Evolutionary conservation across 2,888 invertebrate genomes (phyloP), one percentile per base, ranked within the genome.

Genomic region (Ptychoptera contaminata): DNA sequence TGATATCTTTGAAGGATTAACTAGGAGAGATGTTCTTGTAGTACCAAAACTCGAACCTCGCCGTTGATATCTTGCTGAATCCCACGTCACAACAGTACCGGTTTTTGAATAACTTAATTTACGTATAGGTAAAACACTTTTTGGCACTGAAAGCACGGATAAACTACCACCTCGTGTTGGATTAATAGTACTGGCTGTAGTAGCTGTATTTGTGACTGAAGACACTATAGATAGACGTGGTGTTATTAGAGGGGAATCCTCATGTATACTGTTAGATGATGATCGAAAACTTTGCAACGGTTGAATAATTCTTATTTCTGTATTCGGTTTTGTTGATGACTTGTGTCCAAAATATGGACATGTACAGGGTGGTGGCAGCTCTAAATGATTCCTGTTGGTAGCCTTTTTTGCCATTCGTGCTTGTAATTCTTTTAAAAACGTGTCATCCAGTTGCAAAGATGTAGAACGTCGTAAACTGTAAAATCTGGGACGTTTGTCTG

Each of bases 261-360:
- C 30, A 37, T 37, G 23, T 16, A 37, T 12, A 30, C 40, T 16
- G 23, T 37, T 16, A 15, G 39, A 16, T 9, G 44, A 30, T 11
- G 46, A 10, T 10, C 30, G 43, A 38, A 48, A 48, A 54, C 51
- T 3, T 67, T 62, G 14, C 11, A 34, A 23, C n/a, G 42, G 34
- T 34, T 34, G 42, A 15, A 71, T 59, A n/a, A 72, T 71, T 55
- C 68, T 71, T 3, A 74, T 68, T 51, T 74, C 73, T 3, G 67
- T 61, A 1, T 67, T 63, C 37, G 66, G 66, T 2, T 63, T 60
- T 56, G 60, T 43, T 56, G 62, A 50, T 15, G 76, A 73, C 2
- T 76, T 75, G 49, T 79, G 75, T 1, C 85, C 83, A 55, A 86
- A 84, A 54, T 85, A 85, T 0, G 84, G 83, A 55, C 85, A 84